Percentiles rank a stretch among this genome's conserved stretches.
Evolutionary conservation across 2,888 invertebrate genomes (phyloP).

Genomic region (Cheilosia urbana): DNA sequence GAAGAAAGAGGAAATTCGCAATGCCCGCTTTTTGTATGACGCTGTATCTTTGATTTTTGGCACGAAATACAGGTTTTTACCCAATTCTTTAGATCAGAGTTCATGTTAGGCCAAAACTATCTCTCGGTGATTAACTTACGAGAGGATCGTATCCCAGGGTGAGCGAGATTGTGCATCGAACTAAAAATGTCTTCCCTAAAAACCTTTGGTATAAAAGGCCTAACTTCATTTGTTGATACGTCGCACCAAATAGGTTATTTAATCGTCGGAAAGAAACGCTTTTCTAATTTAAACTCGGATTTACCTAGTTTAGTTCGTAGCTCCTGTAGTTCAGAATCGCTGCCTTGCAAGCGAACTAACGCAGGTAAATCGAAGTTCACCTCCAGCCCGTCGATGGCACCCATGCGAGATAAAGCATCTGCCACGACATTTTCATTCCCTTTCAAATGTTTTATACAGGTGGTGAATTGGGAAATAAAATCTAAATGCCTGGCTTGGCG

Average conservation of each 20-base stretch:
- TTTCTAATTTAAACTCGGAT: neutral
- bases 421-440: constrained; percentile 1
- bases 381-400: neutral
- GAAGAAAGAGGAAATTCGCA: constrained; percentile 26
- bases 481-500: constrained; percentile 11
- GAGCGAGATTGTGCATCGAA: too few species aligned
- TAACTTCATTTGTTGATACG: constrained; percentile 1
- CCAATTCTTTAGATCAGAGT: too few species aligned
- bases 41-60: too few species aligned
- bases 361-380: neutral
- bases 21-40: constrained; percentile 73
- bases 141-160: too few species aligned
- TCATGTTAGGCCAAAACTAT: too few species aligned
- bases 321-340: neutral
- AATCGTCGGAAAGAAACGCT: neutral
- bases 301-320: neutral
- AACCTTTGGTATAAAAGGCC: too few species aligned
- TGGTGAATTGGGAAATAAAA: constrained; percentile 6
- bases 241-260: too few species aligned
- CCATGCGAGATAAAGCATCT: neutral
- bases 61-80: too few species aligned
- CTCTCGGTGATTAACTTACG: too few species aligned
- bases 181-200: too few species aligned
- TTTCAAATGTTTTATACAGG: neutral
- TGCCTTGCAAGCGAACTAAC: neutral